These are phyloP conservation scores for Pygmarrhopalites habei DNA, from an alignment of 1,140 invertebrate genomes.

Conservation along the genomic window DNA sequence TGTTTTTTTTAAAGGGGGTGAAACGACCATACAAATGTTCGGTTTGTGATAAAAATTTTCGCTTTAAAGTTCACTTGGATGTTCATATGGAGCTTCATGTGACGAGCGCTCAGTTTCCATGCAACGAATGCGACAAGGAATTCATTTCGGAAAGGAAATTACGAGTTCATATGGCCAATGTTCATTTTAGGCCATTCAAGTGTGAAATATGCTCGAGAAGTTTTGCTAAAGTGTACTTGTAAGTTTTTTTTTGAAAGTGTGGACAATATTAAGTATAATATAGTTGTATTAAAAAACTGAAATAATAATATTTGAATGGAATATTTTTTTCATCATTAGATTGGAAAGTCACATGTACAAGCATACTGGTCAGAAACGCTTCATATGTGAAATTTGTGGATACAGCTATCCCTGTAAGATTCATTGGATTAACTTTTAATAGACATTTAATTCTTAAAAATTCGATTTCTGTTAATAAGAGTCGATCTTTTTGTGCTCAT, in stretches of 20 bases:
- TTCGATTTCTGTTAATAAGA: no score
- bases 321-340: no score
- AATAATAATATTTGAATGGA: no score
- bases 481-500: no score
- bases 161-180: not conserved
- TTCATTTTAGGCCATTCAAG: not conserved
- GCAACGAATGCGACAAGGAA: not conserved
- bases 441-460: no score
- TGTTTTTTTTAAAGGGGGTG: no score
- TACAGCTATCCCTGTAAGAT: not conserved
- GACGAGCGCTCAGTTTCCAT: not conserved
- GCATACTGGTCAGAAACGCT: not conserved
- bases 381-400: slow-evolving; percentile 6
- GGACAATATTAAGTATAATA: no score
- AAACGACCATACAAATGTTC: not conserved
- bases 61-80: not conserved
- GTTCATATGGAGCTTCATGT: not conserved
- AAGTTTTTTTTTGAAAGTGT: no score
- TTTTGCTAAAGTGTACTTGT: not conserved
- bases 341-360: not conserved
- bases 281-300: no score
- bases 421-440: no score
- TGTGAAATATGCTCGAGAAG: not conserved
- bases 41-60: not conserved
- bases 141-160: not conserved